Conservation (phyloP, 2,113 vertebrate genomes). For the Puffinus mauretanicus region DNA sequence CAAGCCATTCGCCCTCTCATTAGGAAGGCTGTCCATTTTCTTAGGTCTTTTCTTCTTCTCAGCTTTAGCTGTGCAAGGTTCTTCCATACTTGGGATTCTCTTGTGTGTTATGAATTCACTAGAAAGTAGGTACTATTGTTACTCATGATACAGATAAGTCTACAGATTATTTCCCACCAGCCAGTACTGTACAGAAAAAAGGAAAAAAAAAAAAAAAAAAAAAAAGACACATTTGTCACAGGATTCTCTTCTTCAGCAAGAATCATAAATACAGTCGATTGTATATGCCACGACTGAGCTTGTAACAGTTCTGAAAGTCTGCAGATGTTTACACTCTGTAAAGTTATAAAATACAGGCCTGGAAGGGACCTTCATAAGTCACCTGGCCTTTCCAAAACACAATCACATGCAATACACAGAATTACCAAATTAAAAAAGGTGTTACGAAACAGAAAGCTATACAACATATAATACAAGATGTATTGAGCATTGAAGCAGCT, state of each 20-base stretch:
- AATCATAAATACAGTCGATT: constrained; percentile 2
- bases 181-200: neutral
- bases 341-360: neutral
- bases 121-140: neutral
- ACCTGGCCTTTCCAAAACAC: neutral
- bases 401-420: neutral
- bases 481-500: neutral
- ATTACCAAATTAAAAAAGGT: neutral
- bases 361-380: neutral
- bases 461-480: constrained; percentile 29
- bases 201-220: neutral
- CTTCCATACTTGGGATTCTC: neutral
- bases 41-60: neutral
- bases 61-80: neutral
- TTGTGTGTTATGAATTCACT: neutral
- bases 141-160: neutral
- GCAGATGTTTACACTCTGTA: neutral
- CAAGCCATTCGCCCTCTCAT: neutral
- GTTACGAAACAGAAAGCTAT: constrained; percentile 33
- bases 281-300: neutral
- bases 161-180: neutral
- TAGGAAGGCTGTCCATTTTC: neutral
- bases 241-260: neutral
- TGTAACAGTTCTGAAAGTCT: neutral
- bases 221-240: neutral